These are phyloP conservation scores for Piprites chloris DNA, from an alignment of 2,113 vertebrate species.

Conservation along the genomic window DNA sequence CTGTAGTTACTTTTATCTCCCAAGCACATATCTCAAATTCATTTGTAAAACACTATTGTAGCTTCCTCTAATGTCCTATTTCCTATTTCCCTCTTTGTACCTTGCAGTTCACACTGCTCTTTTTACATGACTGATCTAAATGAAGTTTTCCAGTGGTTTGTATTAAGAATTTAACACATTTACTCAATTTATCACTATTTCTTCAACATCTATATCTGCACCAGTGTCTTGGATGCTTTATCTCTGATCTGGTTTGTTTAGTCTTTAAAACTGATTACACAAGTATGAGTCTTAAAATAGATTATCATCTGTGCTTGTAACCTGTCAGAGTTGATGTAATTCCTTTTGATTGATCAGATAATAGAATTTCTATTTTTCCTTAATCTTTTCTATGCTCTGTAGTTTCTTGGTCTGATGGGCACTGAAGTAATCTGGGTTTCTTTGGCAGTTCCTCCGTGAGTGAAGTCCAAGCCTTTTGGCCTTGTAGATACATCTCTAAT, in stretches of 20 bases:
- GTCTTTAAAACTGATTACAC: neutral
- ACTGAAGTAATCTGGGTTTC: neutral
- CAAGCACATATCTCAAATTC: neutral
- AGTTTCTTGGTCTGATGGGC: neutral
- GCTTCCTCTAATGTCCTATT: neutral
- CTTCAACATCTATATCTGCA: neutral
- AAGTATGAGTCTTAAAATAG: neutral
- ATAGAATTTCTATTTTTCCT: neutral
- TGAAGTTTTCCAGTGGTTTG: neutral
- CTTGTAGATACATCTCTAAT: neutral
- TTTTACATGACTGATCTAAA: neutral
- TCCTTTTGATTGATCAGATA: neutral
- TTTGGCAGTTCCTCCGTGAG: neutral
- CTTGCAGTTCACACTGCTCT: neutral
- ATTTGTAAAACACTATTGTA: neutral
- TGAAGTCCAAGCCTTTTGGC: neutral
- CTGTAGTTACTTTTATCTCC: neutral
- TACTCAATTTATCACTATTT: neutral
- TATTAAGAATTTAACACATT: neutral
- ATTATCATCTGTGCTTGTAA: neutral
- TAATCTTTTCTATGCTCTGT: neutral
- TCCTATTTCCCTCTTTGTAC: neutral
- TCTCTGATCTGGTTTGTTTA: neutral
- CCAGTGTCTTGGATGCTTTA: neutral
- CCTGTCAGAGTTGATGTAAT: neutral